Evolutionary conservation across 1,140 invertebrate genomes (phyloP).

Genomic region (Zaprionus taronus): DNA sequence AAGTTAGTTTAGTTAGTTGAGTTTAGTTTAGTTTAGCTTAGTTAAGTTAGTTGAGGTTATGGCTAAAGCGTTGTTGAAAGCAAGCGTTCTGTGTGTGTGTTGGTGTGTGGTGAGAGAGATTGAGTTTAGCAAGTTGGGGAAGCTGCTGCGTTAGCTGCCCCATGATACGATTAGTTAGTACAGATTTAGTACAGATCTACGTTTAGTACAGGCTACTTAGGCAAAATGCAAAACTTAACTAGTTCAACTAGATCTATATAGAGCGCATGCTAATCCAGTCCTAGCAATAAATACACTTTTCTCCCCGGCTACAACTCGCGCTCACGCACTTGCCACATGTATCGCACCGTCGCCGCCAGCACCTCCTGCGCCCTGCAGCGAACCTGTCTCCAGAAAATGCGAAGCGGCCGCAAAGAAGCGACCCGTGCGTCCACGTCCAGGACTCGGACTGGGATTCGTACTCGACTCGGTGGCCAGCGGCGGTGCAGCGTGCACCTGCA

Average conservation of each 20-base stretch:
- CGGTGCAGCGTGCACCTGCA: slow-evolving; percentile 12
- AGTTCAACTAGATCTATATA: slow-evolving; percentile 12
- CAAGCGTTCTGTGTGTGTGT: slow-evolving; percentile 63
- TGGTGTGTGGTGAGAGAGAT: neutral
- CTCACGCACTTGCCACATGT: slow-evolving; percentile 69
- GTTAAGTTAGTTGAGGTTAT: slow-evolving; percentile 3
- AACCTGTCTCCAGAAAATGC: slow-evolving; percentile 71
- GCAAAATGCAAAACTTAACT: slow-evolving; percentile 37
- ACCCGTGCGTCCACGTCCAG: slow-evolving; percentile 59
- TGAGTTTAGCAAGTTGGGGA: neutral
- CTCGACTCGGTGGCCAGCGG: slow-evolving; percentile 6
- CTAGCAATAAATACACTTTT: slow-evolving; percentile 19
- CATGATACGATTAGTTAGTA: slow-evolving; percentile 22
- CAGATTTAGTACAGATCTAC: slow-evolving; percentile 5
- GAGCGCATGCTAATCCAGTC: slow-evolving; percentile 42
- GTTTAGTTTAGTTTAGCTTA: slow-evolving; percentile 22
- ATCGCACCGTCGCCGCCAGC: slow-evolving; percentile 27
- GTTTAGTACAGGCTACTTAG: slow-evolving; percentile 20
- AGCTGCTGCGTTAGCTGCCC: slow-evolving; percentile 7
- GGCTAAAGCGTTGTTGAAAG: slow-evolving; percentile 41
- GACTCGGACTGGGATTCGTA: slow-evolving; percentile 30
- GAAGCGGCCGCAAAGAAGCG: slow-evolving; percentile 71
- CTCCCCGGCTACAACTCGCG: slow-evolving; percentile 24
- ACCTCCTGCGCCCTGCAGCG: slow-evolving; percentile 34
- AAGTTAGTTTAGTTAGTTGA: slow-evolving; percentile 30